These are phyloP conservation scores for Cochlearius cochlearius DNA, from an alignment of 2,113 vertebrate genomes.

Conservation along the genomic window DNA sequence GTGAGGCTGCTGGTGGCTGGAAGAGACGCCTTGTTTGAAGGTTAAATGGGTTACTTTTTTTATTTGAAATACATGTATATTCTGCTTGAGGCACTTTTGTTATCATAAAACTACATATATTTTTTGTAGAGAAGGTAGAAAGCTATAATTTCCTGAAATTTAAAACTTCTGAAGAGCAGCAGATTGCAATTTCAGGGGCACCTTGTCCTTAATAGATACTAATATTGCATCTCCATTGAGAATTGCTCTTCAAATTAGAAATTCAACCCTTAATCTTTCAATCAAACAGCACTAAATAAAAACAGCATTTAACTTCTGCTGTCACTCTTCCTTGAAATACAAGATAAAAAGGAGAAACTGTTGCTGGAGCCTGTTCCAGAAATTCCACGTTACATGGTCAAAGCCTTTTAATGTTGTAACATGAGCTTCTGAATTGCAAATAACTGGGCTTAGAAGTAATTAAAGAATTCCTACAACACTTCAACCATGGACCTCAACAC, in stretches of 20 bases:
- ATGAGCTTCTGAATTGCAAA: neutral
- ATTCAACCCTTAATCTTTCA: slow-evolving; percentile 47
- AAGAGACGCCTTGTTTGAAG: neutral
- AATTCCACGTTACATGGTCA: neutral
- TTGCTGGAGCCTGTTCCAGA: neutral
- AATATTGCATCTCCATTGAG: slow-evolving; percentile 23
- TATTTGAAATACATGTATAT: neutral
- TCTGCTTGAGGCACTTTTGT: neutral
- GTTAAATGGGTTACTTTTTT: neutral
- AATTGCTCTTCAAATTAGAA: slow-evolving; percentile 48
- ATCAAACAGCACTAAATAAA: slow-evolving; percentile 34
- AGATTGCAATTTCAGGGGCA: slow-evolving; percentile 55
- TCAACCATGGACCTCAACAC: neutral
- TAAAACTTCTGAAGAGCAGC: slow-evolving; percentile 10
- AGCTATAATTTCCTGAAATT: slow-evolving; percentile 7
- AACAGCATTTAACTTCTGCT: neutral
- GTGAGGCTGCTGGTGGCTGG: neutral
- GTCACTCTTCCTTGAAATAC: neutral
- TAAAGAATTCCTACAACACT: neutral
- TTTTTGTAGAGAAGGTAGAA: neutral
- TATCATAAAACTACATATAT: neutral
- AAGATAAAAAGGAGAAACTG: neutral
- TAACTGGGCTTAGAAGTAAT: neutral
- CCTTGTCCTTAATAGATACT: slow-evolving; percentile 52
- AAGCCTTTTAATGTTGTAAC: neutral